Percentiles rank a stretch among this genome's conserved stretches.
Evolutionary conservation across 2,113 vertebrate genomes (phyloP).

Genomic region (Merops nubicus): DNA sequence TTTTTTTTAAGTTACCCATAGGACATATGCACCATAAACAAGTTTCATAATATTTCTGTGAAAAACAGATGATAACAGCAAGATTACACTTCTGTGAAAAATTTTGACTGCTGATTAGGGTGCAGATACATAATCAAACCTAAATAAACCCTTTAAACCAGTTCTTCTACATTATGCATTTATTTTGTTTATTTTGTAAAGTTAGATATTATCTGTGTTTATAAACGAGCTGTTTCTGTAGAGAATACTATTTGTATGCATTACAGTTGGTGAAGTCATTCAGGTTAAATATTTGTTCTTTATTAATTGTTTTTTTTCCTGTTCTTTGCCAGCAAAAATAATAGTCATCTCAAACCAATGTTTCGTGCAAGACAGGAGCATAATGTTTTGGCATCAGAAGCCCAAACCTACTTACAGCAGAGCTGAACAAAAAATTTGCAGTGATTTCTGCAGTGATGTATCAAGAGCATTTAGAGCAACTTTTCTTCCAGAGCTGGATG

Average conservation of each 20-base stretch:
- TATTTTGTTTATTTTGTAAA: constrained; percentile 25
- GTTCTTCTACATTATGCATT: not conserved
- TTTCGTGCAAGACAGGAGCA: not conserved
- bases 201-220: not conserved
- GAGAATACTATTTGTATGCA: not conserved
- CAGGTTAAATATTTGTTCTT: constrained; percentile 13
- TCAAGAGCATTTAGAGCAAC: not conserved
- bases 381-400: not conserved
- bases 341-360: not conserved
- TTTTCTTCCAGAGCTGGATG: not conserved
- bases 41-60: not conserved
- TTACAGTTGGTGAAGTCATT: not conserved
- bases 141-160: not conserved
- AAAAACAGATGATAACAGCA: not conserved
- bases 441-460: not conserved
- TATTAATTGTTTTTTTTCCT: not conserved
- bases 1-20: not conserved
- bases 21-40: not conserved
- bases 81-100: not conserved
- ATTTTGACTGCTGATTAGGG: not conserved
- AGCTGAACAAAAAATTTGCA: not conserved
- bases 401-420: not conserved
- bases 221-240: not conserved
- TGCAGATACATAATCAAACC: not conserved
- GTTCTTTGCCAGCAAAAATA: not conserved